Evolutionary conservation across 2,113 vertebrate species (phyloP).

Genomic region (Eublepharis macularius): DNA sequence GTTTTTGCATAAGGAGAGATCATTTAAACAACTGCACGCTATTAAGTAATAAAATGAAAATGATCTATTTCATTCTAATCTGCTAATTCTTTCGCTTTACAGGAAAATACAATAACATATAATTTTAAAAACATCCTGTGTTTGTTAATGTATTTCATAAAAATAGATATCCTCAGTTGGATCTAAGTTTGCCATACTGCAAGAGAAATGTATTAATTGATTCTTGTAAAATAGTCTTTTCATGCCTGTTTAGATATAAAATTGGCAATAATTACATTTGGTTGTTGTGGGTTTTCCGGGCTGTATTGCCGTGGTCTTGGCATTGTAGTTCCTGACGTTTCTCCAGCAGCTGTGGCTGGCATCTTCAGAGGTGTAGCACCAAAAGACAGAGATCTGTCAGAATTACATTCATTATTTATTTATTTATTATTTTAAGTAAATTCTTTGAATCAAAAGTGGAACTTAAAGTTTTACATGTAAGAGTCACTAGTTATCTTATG

Average conservation of each 20-base stretch:
- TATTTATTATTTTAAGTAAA: neutral
- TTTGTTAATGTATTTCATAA: neutral
- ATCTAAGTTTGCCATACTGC: no score
- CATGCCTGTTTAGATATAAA: neutral
- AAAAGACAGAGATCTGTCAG: no score
- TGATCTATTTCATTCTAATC: neutral
- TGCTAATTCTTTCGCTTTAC: slow-evolving; percentile 14
- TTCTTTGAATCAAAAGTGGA: neutral
- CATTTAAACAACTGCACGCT: neutral
- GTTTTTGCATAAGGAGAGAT: slow-evolving; percentile 2
- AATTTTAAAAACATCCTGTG: neutral
- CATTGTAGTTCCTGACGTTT: no score
- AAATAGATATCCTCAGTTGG: neutral
- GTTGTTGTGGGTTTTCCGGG: no score
- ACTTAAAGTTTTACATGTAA: neutral
- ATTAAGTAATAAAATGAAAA: neutral
- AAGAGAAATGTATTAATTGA: neutral
- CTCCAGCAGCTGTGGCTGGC: no score
- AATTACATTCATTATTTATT: neutral
- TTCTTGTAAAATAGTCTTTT: no score
- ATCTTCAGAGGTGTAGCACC: no score
- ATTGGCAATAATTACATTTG: neutral
- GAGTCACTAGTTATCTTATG: neutral
- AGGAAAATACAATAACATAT: neutral
- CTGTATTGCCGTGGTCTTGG: no score